phyloP scores from a whole-genome alignment of 2,888 invertebrate genomes.

The Troides helena region DNA sequence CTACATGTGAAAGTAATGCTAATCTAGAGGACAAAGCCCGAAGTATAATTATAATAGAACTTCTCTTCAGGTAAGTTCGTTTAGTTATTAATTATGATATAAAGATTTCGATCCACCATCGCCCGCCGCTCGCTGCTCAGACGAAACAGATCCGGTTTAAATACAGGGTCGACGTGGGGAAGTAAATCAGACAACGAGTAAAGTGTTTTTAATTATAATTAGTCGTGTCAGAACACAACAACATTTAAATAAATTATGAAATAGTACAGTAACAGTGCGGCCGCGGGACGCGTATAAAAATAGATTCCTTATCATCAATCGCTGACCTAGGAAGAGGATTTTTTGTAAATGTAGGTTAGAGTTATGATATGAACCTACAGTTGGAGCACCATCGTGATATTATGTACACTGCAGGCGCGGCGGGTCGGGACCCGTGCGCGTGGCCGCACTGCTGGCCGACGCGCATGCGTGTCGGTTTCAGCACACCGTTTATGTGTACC shows the following conservation, averaged over 20 bases:
- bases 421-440: too few species aligned
- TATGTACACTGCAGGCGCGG: conserved; percentile 33
- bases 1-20: not conserved
- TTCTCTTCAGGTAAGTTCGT: too few species aligned
- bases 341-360: conserved; percentile 70
- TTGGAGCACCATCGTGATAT: conserved; percentile 71
- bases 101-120: not conserved
- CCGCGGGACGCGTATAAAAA: conserved; percentile 57
- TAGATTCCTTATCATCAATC: conserved; percentile 60
- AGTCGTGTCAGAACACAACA: conserved; percentile 61
- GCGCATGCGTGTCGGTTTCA: too few species aligned
- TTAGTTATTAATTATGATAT: not conserved
- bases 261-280: conserved; percentile 31
- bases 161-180: not conserved
- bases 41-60: not conserved
- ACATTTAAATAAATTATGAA: conserved; percentile 55
- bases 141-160: not conserved
- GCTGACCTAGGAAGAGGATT: conserved; percentile 64
- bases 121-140: not conserved
- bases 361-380: conserved; percentile 75
- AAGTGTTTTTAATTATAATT: conserved; percentile 48
- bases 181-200: conserved; percentile 12
- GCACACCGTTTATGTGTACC: too few species aligned
- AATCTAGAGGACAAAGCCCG: not conserved
- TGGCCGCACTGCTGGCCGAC: too few species aligned